Percentiles rank a stretch among this genome's conserved stretches.
phyloP scores from a whole-genome alignment of 2,113 vertebrate genomes.

The Trematomus loennbergii region DNA sequence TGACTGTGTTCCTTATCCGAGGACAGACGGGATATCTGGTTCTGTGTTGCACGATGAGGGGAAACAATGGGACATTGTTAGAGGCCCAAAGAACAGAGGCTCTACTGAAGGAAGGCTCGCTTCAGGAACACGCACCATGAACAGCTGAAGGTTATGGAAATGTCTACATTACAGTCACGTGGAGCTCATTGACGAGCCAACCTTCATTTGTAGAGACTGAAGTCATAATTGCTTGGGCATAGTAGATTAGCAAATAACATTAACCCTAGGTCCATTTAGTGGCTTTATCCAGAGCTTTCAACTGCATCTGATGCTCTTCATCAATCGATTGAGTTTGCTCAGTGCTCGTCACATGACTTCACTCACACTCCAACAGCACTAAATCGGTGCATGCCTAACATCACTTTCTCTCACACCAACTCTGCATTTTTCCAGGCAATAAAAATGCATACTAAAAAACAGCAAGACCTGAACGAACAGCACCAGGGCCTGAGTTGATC shows the following conservation, averaged over 20 bases:
- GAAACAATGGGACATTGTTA: slow-evolving; percentile 49
- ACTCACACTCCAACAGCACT: neutral
- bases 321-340: neutral
- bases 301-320: neutral
- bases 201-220: too few relatives aligned
- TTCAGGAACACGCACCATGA: slow-evolving; percentile 12
- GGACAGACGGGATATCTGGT: slow-evolving; percentile 22
- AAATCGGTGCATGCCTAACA: too few relatives aligned
- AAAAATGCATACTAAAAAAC: neutral
- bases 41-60: slow-evolving; percentile 13
- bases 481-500: neutral
- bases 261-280: neutral
- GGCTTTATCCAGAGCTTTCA: neutral
- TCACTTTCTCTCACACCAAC: too few relatives aligned
- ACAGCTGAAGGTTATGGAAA: slow-evolving; percentile 19
- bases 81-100: slow-evolving; percentile 22
- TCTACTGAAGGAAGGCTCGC: slow-evolving; percentile 24
- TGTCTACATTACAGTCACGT: slow-evolving; percentile 6
- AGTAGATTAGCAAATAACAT: neutral
- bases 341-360: neutral
- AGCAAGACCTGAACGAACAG: neutral
- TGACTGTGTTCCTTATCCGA: slow-evolving; percentile 11
- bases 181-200: neutral
- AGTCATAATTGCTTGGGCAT: neutral
- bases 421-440: too few relatives aligned